These are phyloP conservation scores for Lota lota DNA, from an alignment of 2,113 vertebrate species.

Conservation along the genomic window DNA sequence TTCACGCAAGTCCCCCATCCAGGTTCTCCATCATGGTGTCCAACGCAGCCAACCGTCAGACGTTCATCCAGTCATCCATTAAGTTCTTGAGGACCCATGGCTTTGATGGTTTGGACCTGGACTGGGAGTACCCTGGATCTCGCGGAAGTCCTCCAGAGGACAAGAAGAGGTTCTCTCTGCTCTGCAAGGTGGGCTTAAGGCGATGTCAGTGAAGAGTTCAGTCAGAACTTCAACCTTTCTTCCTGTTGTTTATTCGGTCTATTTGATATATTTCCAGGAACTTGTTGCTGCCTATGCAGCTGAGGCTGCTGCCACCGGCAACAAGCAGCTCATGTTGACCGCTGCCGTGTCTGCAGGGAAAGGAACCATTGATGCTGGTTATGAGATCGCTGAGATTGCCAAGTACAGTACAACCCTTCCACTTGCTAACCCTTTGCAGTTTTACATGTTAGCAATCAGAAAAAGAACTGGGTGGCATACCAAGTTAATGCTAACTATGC, in stretches of 20 bases:
- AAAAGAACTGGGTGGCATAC: not conserved
- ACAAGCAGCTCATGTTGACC: constrained; percentile 67
- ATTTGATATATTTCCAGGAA: constrained; percentile 76
- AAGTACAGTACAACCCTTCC: constrained; percentile 66
- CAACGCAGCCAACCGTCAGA: constrained; percentile 63
- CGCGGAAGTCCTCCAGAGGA: constrained; percentile 78
- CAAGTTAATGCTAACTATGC: not conserved
- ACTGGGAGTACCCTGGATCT: constrained; percentile 81
- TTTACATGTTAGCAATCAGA: not conserved
- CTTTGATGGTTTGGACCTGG: constrained; percentile 82
- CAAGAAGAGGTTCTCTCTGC: constrained; percentile 75
- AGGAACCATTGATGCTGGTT: constrained; percentile 71
- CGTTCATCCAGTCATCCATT: constrained; percentile 78
- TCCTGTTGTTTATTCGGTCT: too few relatives aligned
- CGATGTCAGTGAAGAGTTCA: too few relatives aligned
- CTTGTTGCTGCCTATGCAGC: constrained; percentile 68
- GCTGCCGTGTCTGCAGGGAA: constrained; percentile 76
- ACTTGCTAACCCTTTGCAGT: not conserved
- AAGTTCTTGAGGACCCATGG: constrained; percentile 72
- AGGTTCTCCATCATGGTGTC: constrained; percentile 80
- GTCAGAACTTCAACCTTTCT: constrained; percentile 62
- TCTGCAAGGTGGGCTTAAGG: constrained; percentile 70
- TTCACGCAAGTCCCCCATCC: too few relatives aligned
- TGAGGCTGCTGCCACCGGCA: constrained; percentile 64
- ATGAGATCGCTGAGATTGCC: constrained; percentile 75